These are phyloP conservation scores for Acrocephalus arundinaceus DNA, from an alignment of 2,113 vertebrate genomes.

Conservation along the genomic window DNA sequence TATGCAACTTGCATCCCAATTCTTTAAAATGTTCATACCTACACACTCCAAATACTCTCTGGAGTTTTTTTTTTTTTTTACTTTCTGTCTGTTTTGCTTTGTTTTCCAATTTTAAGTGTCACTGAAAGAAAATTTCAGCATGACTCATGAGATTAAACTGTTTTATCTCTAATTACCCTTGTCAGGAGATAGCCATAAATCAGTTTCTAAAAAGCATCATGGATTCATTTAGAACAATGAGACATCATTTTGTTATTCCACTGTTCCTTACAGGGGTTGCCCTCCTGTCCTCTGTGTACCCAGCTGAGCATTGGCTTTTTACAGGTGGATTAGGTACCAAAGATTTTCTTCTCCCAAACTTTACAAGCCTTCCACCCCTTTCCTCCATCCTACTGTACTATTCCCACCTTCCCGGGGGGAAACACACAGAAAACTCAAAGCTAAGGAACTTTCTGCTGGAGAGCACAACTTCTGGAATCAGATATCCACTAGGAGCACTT, in stretches of 20 bases:
- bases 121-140: background rate
- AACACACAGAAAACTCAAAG: rapidly evolving
- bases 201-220: background rate
- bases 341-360: background rate
- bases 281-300: background rate
- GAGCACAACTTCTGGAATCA: background rate
- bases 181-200: background rate
- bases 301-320: background rate
- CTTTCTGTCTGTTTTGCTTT: background rate
- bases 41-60: background rate
- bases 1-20: background rate
- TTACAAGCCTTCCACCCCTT: background rate
- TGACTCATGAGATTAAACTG: background rate
- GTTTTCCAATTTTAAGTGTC: background rate
- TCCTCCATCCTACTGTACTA: background rate
- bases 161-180: background rate
- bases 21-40: background rate
- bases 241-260: background rate
- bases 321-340: background rate
- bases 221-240: rapidly evolving
- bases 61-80: rapidly evolving
- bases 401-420: background rate
- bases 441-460: background rate
- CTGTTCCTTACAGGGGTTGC: background rate
- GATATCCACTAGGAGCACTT: background rate